Conservation (phyloP, 1,140 invertebrate genomes). For the Aphis gossypii region DNA sequence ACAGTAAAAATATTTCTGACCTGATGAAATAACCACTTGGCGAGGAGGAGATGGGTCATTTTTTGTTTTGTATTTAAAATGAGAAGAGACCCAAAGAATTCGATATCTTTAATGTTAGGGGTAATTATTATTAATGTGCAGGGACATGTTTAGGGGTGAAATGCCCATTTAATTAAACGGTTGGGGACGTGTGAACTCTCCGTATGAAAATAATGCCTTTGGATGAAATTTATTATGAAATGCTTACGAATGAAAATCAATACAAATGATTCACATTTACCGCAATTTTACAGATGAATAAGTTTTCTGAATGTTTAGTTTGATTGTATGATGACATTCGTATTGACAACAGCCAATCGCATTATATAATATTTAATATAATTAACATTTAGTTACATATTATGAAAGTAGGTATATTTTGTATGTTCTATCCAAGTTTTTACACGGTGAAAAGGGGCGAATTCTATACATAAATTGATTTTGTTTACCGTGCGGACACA, state of each 20-base stretch:
- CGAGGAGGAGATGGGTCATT: not conserved
- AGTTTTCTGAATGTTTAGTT: slow-evolving; percentile 34
- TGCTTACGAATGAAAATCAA: slow-evolving; percentile 55
- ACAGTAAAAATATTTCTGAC: not conserved
- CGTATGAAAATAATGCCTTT: slow-evolving; percentile 44
- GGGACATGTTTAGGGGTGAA: slow-evolving; percentile 41
- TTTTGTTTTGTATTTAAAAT: not conserved
- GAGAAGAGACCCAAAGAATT: not conserved
- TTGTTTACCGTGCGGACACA: too few species aligned
- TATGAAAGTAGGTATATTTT: too few species aligned
- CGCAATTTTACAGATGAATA: slow-evolving; percentile 37
- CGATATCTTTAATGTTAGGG: not conserved
- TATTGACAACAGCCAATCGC: not conserved
- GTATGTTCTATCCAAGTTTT: too few species aligned
- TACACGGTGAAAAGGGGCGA: too few species aligned
- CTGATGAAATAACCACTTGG: not conserved
- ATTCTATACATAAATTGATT: too few species aligned
- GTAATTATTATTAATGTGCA: slow-evolving; percentile 52
- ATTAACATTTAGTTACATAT: too few species aligned
- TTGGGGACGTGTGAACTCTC: slow-evolving; percentile 40
- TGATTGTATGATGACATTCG: slow-evolving; percentile 34
- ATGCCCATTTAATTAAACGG: slow-evolving; percentile 52
- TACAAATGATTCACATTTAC: slow-evolving; percentile 50
- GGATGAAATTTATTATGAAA: slow-evolving; percentile 55
- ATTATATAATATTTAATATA: not conserved